Conservation (phyloP, 2,113 vertebrate species). For the Meleagris gallopavo region DNA sequence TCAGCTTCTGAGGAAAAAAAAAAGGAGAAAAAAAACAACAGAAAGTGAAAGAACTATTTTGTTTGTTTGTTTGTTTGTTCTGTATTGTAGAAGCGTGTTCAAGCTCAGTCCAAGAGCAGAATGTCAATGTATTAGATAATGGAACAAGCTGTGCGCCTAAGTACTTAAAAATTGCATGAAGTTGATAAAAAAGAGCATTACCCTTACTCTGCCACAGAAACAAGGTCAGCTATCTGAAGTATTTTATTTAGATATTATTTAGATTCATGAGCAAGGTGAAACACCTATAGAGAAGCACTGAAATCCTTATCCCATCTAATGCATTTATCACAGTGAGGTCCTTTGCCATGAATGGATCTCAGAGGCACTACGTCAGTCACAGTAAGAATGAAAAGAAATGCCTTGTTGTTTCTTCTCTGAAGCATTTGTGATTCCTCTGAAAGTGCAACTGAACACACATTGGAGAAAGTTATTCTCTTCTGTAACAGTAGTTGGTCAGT, state of each 20-base stretch:
- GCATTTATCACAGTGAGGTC: neutral
- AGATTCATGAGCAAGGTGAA: neutral
- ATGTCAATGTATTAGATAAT: neutral
- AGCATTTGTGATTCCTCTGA: neutral
- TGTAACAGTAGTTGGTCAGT: neutral
- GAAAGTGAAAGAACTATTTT: too few relatives aligned
- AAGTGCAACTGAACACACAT: neutral
- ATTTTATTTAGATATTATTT: neutral
- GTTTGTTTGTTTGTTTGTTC: neutral
- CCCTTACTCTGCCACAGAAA: neutral
- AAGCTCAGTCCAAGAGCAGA: neutral
- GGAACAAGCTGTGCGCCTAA: neutral
- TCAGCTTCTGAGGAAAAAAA: too few relatives aligned
- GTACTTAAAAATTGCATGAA: neutral
- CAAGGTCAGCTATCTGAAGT: neutral
- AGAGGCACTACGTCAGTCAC: neutral
- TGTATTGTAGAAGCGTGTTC: neutral
- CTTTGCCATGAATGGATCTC: neutral
- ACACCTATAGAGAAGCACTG: neutral
- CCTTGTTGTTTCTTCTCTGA: neutral
- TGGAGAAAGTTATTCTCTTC: neutral
- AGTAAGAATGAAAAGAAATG: neutral
- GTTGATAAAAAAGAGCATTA: neutral
- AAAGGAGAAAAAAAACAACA: too few relatives aligned
- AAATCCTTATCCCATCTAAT: neutral